These are phyloP conservation scores for Arctia plantaginis DNA, from an alignment of 2,888 invertebrate species.

Conservation along the genomic window DNA sequence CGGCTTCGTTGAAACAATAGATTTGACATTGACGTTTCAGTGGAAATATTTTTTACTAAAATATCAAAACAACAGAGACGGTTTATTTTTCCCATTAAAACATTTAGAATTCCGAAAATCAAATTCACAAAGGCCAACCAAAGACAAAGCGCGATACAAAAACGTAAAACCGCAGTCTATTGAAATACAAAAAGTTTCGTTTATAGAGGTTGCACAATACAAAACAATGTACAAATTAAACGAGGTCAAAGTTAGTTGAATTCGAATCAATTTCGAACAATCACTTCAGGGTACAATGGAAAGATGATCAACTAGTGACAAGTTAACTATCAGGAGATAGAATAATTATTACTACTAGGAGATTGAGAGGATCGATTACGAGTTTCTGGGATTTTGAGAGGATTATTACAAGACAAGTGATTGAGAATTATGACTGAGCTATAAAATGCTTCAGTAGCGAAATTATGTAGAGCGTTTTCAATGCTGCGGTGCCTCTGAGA, in stretches of 20 bases:
- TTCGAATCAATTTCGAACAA: slow-evolving; percentile 48
- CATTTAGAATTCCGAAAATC: slow-evolving; percentile 7
- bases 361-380: slow-evolving; percentile 30
- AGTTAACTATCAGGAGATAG: slow-evolving; percentile 30
- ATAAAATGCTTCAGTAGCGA: neutral
- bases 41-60: no score
- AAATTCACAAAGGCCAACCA: slow-evolving; percentile 15
- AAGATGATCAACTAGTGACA: slow-evolving; percentile 29
- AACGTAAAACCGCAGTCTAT: slow-evolving; percentile 9
- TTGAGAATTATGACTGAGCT: neutral
- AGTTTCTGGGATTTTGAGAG: slow-evolving; percentile 5
- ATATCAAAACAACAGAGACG: no score
- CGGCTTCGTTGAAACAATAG: neutral
- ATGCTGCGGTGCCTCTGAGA: neutral
- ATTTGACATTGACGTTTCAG: neutral
- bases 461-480: neutral
- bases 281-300: slow-evolving; percentile 42
- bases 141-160: slow-evolving; percentile 2
- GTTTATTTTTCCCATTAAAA: neutral
- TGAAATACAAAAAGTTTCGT: slow-evolving; percentile 18
- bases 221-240: slow-evolving; percentile 24
- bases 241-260: slow-evolving; percentile 25
- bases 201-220: slow-evolving; percentile 14
- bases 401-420: slow-evolving; percentile 6
- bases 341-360: slow-evolving; percentile 32